Evolutionary conservation across 2,113 vertebrate species (phyloP), one percentile per base, ranked within the genome.

Genomic region (Sterna hirundo): DNA sequence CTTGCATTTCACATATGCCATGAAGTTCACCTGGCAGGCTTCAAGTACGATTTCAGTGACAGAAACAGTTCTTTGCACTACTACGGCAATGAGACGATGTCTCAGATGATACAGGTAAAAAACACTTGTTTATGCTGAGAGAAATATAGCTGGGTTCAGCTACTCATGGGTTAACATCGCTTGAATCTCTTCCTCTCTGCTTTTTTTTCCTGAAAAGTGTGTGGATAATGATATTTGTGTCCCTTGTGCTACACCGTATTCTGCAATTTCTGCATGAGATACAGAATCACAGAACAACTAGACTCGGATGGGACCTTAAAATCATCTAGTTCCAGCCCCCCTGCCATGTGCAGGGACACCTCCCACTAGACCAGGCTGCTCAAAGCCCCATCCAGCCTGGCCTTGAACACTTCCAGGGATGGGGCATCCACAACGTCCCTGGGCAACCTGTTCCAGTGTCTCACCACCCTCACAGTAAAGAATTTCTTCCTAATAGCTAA

Each of bases 11-110:
- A 98, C 36, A 96, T 99, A 69, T 99, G 98, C 94, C 97, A 98
- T 11, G 98, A 98, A 96, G 98, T 99, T 83, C 98, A 98, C 44
- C 78, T 99, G 82, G 98, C 98, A 58, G 98, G 98, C 60, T 99
- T 99, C 91, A 98, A 98, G 92, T 99, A 99, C 0, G 98, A 98
- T 87, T 97, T 98, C 83, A 80, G 95, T 57, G 97, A 98, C 86
- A 95, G 95, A 83, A 97, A 97, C 44, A 96, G 98, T 77, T 97
- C 98, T 88, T 97, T 99, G 95, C 98, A 98, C 91, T 99, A 99
- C 94, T 98, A 98, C 5, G 98, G 98, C 52, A 98, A 98, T 8
- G 97, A 98, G 11, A 98, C 98, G 16, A 99, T 99, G 98, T 97
- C 98, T 94, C 86, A 97, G 93, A 99, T 99, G 98, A 98, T 86